These are phyloP conservation scores for Gobio gobio DNA, from an alignment of 2,113 vertebrate species.

Conservation along the genomic window DNA sequence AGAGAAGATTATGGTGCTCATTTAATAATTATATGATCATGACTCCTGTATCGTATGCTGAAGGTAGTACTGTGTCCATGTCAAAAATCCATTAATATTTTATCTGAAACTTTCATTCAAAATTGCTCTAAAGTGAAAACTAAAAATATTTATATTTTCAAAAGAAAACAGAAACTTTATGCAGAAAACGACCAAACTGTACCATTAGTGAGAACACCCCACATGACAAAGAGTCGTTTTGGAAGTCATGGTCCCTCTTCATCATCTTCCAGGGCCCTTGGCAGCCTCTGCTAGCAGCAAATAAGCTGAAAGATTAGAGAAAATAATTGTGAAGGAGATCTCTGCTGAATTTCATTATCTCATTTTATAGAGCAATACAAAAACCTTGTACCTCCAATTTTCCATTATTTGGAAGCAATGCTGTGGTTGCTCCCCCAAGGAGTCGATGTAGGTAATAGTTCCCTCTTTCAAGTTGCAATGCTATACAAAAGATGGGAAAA, in stretches of 20 bases:
- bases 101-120: conserved; percentile 10
- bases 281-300: conserved; percentile 4
- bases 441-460: neutral
- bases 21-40: conserved; percentile 1
- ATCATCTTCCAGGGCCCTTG: neutral
- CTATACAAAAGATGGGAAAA: neutral
- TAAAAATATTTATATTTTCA: conserved; percentile 4
- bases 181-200: neutral
- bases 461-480: conserved; percentile 1
- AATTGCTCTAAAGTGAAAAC: conserved; percentile 8
- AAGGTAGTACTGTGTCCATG: neutral
- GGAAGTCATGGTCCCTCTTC: neutral
- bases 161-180: conserved; percentile 4
- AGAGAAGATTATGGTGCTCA: neutral
- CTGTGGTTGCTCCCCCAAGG: conserved; percentile 6
- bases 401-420: neutral
- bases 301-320: conserved; percentile 8
- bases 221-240: conserved; percentile 1
- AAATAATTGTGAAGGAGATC: neutral
- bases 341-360: neutral
- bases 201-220: neutral
- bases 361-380: conserved; percentile 10
- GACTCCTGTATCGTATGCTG: neutral
- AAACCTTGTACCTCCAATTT: neutral
- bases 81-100: neutral